These are phyloP conservation scores for Lasioglossum vierecki DNA, from an alignment of 2,888 invertebrate genomes.

Conservation along the genomic window DNA sequence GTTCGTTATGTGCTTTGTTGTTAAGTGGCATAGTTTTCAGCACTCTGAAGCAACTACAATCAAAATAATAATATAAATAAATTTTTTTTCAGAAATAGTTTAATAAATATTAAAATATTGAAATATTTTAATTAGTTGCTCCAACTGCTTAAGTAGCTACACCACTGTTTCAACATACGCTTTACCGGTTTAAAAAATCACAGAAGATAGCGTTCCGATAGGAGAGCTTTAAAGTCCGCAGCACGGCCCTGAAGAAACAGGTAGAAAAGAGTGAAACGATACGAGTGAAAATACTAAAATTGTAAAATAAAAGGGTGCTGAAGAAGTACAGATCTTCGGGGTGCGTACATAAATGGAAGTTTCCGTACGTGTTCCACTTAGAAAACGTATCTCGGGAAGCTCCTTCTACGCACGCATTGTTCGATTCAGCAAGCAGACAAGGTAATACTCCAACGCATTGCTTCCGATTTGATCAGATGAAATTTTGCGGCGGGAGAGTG, in stretches of 20 bases:
- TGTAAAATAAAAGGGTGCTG: constrained; percentile 62
- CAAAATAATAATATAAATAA: too few species aligned
- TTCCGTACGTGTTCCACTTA: constrained; percentile 1
- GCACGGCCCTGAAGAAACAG: constrained; percentile 51
- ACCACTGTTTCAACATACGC: not conserved
- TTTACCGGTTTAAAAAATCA: too few species aligned
- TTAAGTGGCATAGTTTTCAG: too few species aligned
- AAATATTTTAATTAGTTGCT: too few species aligned
- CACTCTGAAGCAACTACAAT: too few species aligned
- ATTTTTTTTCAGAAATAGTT: too few species aligned
- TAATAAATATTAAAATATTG: too few species aligned
- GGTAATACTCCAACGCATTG: not conserved
- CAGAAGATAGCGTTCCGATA: not conserved
- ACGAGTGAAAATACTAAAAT: constrained; percentile 45
- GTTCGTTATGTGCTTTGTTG: too few species aligned
- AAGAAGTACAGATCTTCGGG: constrained; percentile 36
- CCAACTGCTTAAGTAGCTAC: too few species aligned
- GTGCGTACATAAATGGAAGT: constrained; percentile 27
- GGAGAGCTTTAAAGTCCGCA: not conserved
- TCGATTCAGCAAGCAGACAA: constrained; percentile 51
- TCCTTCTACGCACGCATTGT: constrained; percentile 39
- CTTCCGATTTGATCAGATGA: not conserved
- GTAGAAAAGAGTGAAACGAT: constrained; percentile 50
- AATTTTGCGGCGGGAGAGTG: not conserved
- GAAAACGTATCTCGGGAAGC: not conserved